phyloP scores from a whole-genome alignment of 2,797 vertebrate genomes.

The Kryptopterus vitreolus region DNA sequence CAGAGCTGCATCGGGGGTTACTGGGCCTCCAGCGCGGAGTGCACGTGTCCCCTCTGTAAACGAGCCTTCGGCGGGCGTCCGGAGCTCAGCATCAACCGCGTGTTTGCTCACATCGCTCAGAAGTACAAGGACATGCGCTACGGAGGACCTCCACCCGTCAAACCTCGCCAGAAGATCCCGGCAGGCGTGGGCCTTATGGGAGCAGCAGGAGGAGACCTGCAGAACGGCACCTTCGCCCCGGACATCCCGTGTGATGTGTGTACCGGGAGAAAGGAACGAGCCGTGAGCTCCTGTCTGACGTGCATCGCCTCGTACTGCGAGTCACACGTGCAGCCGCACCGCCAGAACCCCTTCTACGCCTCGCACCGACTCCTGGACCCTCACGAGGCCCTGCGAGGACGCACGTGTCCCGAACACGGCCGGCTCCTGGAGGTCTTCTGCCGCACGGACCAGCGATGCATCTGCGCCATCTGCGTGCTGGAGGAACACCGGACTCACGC shows the following conservation, averaged over 20 bases:
- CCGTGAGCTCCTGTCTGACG: constrained; percentile 85
- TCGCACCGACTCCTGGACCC: constrained; percentile 82
- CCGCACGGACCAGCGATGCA: constrained; percentile 72
- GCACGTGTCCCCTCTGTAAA: constrained; percentile 86
- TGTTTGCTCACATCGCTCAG: constrained; percentile 69
- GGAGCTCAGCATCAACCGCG: constrained; percentile 75
- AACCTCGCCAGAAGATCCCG: fast-evolving
- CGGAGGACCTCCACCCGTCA: background rate
- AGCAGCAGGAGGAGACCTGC: background rate
- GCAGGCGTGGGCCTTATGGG: fast-evolving
- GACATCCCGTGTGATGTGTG: constrained; percentile 83
- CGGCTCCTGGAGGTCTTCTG: constrained; percentile 89
- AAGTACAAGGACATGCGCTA: constrained; percentile 60
- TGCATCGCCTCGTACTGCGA: constrained; percentile 90
- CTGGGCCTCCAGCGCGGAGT: constrained; percentile 76
- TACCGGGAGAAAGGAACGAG: constrained; percentile 64
- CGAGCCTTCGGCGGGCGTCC: constrained; percentile 74
- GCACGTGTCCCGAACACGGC: constrained; percentile 79
- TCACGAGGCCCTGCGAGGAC: constrained; percentile 71
- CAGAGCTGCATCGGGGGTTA: constrained; percentile 79
- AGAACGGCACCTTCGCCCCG: background rate
- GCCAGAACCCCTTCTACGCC: constrained; percentile 73
- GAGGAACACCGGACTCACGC: constrained; percentile 70
- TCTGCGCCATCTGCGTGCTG: constrained; percentile 86
- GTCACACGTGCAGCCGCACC: constrained; percentile 81